Percentiles rank a stretch among this genome's conserved stretches.
Evolutionary conservation across 2,113 vertebrate species (phyloP).

Genomic region (Fulmarus glacialis): DNA sequence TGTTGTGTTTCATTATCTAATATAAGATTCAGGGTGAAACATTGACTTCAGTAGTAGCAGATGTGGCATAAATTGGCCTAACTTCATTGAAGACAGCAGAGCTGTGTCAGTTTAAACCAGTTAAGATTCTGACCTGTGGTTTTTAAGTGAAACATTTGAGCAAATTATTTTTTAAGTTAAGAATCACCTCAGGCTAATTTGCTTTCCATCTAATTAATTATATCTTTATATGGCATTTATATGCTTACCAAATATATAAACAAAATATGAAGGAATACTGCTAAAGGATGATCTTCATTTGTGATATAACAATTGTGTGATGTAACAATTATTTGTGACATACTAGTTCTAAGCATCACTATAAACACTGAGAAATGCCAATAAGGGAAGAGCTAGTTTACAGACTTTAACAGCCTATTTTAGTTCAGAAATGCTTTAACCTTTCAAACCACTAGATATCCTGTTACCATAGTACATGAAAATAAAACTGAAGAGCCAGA

Average conservation of each 20-base stretch:
- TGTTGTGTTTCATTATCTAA: neutral
- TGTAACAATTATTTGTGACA: neutral
- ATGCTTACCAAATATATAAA: neutral
- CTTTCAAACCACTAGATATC: neutral
- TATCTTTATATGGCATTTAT: neutral
- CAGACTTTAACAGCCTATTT: neutral
- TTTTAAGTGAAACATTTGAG: slow-evolving; percentile 18
- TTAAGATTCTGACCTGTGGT: neutral
- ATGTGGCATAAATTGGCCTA: neutral
- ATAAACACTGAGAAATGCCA: neutral
- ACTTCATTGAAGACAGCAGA: neutral
- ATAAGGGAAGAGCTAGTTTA: neutral
- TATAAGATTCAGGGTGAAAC: neutral
- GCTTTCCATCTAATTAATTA: neutral
- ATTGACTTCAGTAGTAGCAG: neutral
- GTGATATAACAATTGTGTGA: neutral
- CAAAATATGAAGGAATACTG: neutral
- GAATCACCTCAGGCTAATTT: neutral
- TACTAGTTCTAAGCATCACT: neutral
- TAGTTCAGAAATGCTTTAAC: neutral
- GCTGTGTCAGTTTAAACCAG: neutral
- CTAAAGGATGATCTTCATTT: neutral
- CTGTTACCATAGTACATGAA: neutral
- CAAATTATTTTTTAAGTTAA: neutral
- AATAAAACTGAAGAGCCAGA: neutral